These are phyloP conservation scores for Mnemiopsis leidyi DNA, from an alignment of 37 sponge, comb jelly and placozoan species.

Conservation along the genomic window DNA sequence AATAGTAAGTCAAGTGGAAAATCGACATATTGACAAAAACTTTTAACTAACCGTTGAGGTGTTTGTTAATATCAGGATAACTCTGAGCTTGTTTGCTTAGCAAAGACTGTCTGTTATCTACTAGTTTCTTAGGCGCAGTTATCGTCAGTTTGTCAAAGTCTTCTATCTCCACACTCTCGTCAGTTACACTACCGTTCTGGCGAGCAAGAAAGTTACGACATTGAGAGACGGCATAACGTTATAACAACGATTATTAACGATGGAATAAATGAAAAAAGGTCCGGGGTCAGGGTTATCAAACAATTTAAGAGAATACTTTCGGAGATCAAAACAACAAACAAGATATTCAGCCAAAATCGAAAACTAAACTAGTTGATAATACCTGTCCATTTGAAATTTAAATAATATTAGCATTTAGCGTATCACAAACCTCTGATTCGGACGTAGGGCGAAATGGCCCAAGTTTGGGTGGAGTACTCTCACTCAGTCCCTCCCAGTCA, in stretches of 20 bases:
- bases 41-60: constrained; percentile 29
- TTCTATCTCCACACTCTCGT: neutral
- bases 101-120: neutral
- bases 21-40: too few species aligned
- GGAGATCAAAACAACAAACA: too few species aligned
- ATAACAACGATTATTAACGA: too few species aligned
- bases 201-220: too few species aligned
- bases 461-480: neutral
- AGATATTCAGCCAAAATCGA: too few species aligned
- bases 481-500: neutral
- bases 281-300: neutral
- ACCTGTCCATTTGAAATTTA: too few species aligned
- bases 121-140: constrained; percentile 45
- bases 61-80: neutral
- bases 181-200: neutral
- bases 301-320: too few species aligned
- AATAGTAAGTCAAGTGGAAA: too few species aligned
- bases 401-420: too few species aligned
- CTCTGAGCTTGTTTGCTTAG: constrained; percentile 15
- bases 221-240: too few species aligned
- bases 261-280: neutral
- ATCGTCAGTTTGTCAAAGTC: neutral
- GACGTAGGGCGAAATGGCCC: neutral
- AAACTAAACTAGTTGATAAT: too few species aligned
- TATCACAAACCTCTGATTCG: neutral